Evolutionary conservation across 2,113 vertebrate species (phyloP).

Genomic region (Diphyllodes magnificus): DNA sequence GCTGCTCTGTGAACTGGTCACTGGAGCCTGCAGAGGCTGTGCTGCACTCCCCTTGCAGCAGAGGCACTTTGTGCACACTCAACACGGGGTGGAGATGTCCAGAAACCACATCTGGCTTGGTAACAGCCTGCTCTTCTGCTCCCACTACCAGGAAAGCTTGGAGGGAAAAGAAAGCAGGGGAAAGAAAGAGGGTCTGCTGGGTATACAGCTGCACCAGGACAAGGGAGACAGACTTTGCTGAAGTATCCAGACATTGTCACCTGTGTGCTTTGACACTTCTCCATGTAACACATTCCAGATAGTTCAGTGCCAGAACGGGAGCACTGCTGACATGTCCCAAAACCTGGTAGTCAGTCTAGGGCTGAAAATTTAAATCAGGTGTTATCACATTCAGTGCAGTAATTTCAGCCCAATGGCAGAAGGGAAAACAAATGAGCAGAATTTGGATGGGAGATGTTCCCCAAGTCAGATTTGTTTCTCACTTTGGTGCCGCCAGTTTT

Average conservation of each 20-base stretch:
- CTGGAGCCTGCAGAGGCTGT: neutral
- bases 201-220: neutral
- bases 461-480: rapidly evolving
- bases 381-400: neutral
- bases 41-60: neutral
- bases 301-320: neutral
- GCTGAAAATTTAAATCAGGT: neutral
- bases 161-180: neutral
- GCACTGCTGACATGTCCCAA: neutral
- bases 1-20: neutral
- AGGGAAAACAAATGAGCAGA: neutral
- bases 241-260: neutral
- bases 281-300: neutral
- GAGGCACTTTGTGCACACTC: rapidly evolving
- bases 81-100: neutral
- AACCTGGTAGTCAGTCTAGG: neutral
- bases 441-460: neutral
- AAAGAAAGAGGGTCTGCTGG: neutral
- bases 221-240: neutral
- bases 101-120: neutral
- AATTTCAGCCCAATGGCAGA: neutral
- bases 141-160: neutral
- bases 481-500: neutral
- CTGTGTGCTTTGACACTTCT: neutral
- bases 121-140: neutral